These are phyloP conservation scores for Danaus plexippus DNA, from an alignment of 1,140 invertebrate genomes.

Conservation along the genomic window DNA sequence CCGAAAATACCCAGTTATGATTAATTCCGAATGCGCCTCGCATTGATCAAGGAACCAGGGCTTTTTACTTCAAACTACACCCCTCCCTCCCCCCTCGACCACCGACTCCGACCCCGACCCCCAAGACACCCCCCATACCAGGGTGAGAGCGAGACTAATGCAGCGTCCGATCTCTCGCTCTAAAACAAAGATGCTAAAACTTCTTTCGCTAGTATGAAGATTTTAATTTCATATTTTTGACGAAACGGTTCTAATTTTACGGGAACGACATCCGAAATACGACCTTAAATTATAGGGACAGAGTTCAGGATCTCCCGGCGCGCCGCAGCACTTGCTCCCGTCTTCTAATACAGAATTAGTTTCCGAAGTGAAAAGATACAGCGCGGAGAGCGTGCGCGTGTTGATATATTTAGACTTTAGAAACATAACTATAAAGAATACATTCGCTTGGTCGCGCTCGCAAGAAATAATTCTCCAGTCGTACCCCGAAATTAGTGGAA, in stretches of 20 bases:
- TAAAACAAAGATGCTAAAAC: constrained; percentile 72
- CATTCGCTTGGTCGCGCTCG: constrained; percentile 27
- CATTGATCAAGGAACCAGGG: constrained; percentile 68
- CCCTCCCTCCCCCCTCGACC: constrained; percentile 40
- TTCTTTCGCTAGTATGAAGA: constrained; percentile 72
- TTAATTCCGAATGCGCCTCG: constrained; percentile 67
- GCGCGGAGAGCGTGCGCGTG: constrained; percentile 60
- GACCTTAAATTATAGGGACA: constrained; percentile 24
- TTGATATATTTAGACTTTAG: constrained; percentile 33
- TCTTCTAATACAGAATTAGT: constrained; percentile 70
- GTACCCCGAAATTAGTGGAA: constrained; percentile 71
- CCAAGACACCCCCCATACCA: constrained; percentile 39
- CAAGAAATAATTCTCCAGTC: constrained; percentile 69
- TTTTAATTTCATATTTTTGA: constrained; percentile 73
- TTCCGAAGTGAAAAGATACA: constrained; percentile 72
- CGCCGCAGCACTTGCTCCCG: constrained; percentile 49
- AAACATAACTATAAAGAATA: constrained; percentile 27
- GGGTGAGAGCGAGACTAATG: constrained; percentile 61
- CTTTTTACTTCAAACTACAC: constrained; percentile 69
- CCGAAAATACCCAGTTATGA: constrained; percentile 70
- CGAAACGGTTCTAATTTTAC: constrained; percentile 68
- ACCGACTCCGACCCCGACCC: constrained; percentile 46
- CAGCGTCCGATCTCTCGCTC: constrained; percentile 59
- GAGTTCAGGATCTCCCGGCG: constrained; percentile 20
- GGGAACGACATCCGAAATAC: constrained; percentile 11